Evolutionary conservation across 2,113 vertebrate species (phyloP).

Genomic region (Raphicerus campestris): DNA sequence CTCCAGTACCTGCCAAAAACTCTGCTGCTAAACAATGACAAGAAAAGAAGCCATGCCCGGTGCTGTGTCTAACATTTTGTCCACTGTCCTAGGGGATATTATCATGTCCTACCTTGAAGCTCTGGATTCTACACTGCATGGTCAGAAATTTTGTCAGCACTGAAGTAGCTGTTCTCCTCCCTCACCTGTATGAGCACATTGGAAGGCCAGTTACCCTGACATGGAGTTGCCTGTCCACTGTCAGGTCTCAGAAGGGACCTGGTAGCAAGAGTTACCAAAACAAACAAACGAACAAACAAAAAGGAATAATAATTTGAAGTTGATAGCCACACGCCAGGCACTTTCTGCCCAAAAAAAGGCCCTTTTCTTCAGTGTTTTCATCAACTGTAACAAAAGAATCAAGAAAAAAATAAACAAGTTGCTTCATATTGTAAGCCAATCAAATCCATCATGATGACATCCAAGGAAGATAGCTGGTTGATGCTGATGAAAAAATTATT

Average conservation of each 20-base stretch:
- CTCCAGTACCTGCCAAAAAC: constrained; percentile 50
- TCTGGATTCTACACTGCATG: constrained; percentile 80
- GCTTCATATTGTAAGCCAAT: constrained; percentile 68
- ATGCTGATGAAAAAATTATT: constrained; percentile 56
- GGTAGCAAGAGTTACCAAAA: constrained; percentile 77
- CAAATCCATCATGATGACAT: constrained; percentile 70
- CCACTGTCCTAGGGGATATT: constrained; percentile 72
- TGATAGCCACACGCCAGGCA: constrained; percentile 77
- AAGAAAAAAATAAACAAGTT: constrained; percentile 76
- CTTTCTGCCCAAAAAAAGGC: constrained; percentile 78
- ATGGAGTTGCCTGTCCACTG: constrained; percentile 74
- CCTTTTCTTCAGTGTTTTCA: constrained; percentile 77
- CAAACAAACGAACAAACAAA: constrained; percentile 15
- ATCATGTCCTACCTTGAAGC: constrained; percentile 76
- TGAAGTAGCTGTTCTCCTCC: constrained; percentile 78
- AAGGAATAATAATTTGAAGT: constrained; percentile 76
- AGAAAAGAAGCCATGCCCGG: constrained; percentile 60
- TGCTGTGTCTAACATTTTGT: constrained; percentile 68
- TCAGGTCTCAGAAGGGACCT: constrained; percentile 77
- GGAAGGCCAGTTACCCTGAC: constrained; percentile 75
- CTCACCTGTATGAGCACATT: constrained; percentile 75
- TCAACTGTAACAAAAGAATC: constrained; percentile 79
- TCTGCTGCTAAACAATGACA: constrained; percentile 48
- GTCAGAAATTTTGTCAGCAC: constrained; percentile 77
- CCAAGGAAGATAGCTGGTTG: constrained; percentile 50